Evolutionary conservation across 2,888 invertebrate genomes (phyloP).

Genomic region (Zaprionus bogoriensis): DNA sequence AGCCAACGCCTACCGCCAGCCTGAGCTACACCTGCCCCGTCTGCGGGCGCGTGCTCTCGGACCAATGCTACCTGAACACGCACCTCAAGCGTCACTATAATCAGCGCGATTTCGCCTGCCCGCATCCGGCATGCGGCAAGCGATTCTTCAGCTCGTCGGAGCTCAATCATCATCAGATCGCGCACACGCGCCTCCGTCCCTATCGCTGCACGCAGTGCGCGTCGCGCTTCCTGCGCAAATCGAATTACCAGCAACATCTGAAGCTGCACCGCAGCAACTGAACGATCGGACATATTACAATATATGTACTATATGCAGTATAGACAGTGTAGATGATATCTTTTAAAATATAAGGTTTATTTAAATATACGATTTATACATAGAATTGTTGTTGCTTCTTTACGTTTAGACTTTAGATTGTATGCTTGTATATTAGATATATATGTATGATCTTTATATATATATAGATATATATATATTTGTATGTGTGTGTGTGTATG

Average conservation of each 20-base stretch:
- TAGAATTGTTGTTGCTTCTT: conserved; percentile 41
- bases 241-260: conserved; percentile 74
- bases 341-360: conserved; percentile 67
- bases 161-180: conserved; percentile 74
- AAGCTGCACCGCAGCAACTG: conserved; percentile 47
- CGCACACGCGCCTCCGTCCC: conserved; percentile 62
- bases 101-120: conserved; percentile 67
- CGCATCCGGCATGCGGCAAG: conserved; percentile 64
- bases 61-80: conserved; percentile 73
- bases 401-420: conserved; percentile 34
- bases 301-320: background rate
- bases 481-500: conserved; percentile 13
- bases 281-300: background rate
- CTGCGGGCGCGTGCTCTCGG: conserved; percentile 68
- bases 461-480: conserved; percentile 33
- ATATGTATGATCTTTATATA: conserved; percentile 30
- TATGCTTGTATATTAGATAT: conserved; percentile 54
- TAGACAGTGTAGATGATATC: background rate
- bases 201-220: conserved; percentile 65
- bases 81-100: conserved; percentile 76
- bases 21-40: conserved; percentile 64
- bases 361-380: conserved; percentile 75
- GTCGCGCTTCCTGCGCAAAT: conserved; percentile 66
- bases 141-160: conserved; percentile 72
- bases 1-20: conserved; percentile 5